Conservation (phyloP, 2,888 invertebrate species). For the Drosophila suboccidentalis region DNA sequence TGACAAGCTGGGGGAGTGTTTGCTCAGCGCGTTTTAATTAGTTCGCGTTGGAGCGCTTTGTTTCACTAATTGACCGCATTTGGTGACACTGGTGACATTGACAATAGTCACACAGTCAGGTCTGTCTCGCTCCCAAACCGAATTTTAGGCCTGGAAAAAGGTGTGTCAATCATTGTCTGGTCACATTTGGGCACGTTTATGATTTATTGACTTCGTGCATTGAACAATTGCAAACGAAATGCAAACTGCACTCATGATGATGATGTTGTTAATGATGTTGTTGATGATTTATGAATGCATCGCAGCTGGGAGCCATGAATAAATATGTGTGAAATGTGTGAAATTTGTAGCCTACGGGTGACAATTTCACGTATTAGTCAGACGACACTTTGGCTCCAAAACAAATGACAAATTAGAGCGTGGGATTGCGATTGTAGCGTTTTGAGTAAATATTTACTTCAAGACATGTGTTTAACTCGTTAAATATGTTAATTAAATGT, state of each 20-base stretch:
- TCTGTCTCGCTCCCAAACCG: slow-evolving; percentile 4
- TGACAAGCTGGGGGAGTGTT: slow-evolving; percentile 35
- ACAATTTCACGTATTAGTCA: slow-evolving; percentile 18
- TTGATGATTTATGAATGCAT: slow-evolving; percentile 29
- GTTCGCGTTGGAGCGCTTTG: slow-evolving; percentile 56
- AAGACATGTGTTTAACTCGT: not conserved
- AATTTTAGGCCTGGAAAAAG: slow-evolving; percentile 7
- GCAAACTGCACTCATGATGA: slow-evolving; percentile 48
- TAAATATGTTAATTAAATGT: not conserved
- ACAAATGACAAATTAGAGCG: slow-evolving; percentile 17
- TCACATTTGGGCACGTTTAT: slow-evolving; percentile 37
- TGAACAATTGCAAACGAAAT: slow-evolving; percentile 29
- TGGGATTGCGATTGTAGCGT: not conserved
- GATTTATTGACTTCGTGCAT: slow-evolving; percentile 67
- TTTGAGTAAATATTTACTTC: slow-evolving; percentile 13
- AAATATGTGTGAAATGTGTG: slow-evolving; percentile 13
- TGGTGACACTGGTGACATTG: slow-evolving; percentile 38
- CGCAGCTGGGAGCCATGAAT: slow-evolving; percentile 7
- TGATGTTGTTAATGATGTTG: slow-evolving; percentile 4
- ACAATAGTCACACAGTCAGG: slow-evolving; percentile 24
- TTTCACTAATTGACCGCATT: slow-evolving; percentile 76
- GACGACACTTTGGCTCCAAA: not conserved
- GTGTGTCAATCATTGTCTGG: slow-evolving; percentile 46
- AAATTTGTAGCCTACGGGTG: slow-evolving; percentile 8
- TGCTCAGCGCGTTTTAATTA: slow-evolving; percentile 74